Evolutionary conservation across 35 echinoderm and acorn worm species (phyloP).

Genomic region (Apostichopus japonicus): DNA sequence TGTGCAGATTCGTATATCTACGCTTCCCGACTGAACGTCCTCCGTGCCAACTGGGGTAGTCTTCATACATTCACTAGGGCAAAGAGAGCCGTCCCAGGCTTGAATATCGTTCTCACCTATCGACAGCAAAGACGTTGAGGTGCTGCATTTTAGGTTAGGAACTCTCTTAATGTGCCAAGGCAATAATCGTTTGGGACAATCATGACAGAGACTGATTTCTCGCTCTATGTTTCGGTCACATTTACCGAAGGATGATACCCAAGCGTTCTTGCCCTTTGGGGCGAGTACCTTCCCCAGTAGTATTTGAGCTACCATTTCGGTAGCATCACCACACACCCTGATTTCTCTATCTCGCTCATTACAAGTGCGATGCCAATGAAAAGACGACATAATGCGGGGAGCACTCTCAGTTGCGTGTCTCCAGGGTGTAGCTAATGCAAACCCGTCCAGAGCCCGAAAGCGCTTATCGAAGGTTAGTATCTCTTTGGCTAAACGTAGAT

Average conservation of each 20-base stretch:
- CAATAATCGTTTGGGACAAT: not conserved
- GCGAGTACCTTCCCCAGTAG: constrained; percentile 12
- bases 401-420: constrained; percentile 4
- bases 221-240: not conserved
- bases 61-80: constrained; percentile 21
- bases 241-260: not conserved
- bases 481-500: not conserved
- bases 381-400: not conserved
- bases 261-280: constrained; percentile 2
- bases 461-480: not conserved
- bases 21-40: not conserved
- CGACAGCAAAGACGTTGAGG: not conserved
- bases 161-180: constrained; percentile 11
- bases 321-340: constrained; percentile 25
- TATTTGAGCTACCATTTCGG: constrained; percentile 33
- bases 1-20: constrained; percentile 20
- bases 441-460: not conserved
- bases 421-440: constrained; percentile 11
- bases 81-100: constrained; percentile 15
- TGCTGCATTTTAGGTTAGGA: constrained; percentile 3
- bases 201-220: not conserved
- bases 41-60: not conserved
- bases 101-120: not conserved
- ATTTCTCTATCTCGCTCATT: constrained; percentile 14
- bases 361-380: constrained; percentile 17